Percentiles rank a stretch among this genome's conserved stretches.
Conservation (phyloP, 2,888 invertebrate genomes). For the Balanococcus diminutus region DNA sequence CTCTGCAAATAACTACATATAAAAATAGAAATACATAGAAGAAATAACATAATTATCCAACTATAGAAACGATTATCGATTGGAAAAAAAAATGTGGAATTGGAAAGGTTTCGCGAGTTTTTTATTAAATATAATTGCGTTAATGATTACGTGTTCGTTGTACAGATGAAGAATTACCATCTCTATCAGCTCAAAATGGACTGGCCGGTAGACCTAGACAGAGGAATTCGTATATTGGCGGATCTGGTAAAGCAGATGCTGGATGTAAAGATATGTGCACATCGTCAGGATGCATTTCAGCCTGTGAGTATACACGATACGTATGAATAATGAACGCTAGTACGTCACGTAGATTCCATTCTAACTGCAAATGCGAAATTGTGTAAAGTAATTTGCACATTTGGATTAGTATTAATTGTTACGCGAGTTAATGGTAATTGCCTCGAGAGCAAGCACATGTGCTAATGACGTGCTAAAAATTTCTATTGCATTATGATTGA, state of each 20-base stretch:
- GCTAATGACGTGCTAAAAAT: background rate
- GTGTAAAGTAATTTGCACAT: no score
- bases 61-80: background rate
- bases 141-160: background rate
- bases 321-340: background rate
- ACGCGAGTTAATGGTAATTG: background rate
- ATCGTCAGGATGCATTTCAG: slow-evolving; percentile 78
- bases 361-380: no score
- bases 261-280: slow-evolving; percentile 68
- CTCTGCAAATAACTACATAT: background rate
- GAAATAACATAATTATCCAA: background rate
- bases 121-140: background rate
- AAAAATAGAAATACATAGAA: background rate
- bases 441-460: background rate
- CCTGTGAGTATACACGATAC: slow-evolving; percentile 64
- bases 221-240: slow-evolving; percentile 58
- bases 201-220: slow-evolving; percentile 53
- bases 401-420: background rate
- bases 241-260: slow-evolving; percentile 60
- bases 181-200: slow-evolving; percentile 58
- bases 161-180: slow-evolving; percentile 61
- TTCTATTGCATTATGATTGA: background rate
- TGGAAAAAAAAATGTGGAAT: slow-evolving; percentile 13
- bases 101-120: background rate
- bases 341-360: background rate